phyloP scores from a whole-genome alignment of 2,888 invertebrate genomes.

The Allophyes oxyacanthae region DNA sequence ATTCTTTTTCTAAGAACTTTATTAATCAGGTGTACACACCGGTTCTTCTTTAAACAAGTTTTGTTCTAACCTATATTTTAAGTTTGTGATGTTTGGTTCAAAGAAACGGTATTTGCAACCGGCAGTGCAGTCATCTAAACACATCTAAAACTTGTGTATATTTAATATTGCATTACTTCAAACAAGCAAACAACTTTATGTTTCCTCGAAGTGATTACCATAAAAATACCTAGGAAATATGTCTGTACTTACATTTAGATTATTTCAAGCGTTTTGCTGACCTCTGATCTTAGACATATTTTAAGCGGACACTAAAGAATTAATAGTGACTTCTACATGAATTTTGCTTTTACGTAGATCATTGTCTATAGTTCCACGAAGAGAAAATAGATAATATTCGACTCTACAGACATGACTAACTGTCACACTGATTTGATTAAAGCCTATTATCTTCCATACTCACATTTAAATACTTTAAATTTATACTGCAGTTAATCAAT shows the following conservation, averaged over 20 bases:
- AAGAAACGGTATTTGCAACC: conserved; percentile 28
- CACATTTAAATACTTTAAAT: too few relatives aligned
- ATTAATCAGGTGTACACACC: conserved; percentile 22
- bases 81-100: conserved; percentile 34
- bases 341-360: too few relatives aligned
- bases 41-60: conserved; percentile 34
- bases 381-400: too few relatives aligned
- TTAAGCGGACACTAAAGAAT: too few relatives aligned
- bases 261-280: not conserved
- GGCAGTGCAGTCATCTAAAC: conserved; percentile 31
- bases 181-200: conserved; percentile 29
- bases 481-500: too few relatives aligned
- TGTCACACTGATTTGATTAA: too few relatives aligned
- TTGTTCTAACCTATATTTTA: conserved; percentile 37
- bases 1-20: conserved; percentile 16
- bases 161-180: conserved; percentile 11
- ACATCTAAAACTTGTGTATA: conserved; percentile 40
- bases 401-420: too few relatives aligned
- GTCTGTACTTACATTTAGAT: not conserved
- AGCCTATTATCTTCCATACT: too few relatives aligned
- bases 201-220: conserved; percentile 33
- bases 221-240: conserved; percentile 3
- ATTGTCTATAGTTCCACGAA: too few relatives aligned
- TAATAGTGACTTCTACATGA: too few relatives aligned
- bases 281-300: too few relatives aligned